A percentile compares a stretch with the other conserved stretches of the same genome.
These are phyloP conservation scores for Pipa parva DNA, from an alignment of 2,113 vertebrate genomes.

Conservation along the genomic window DNA sequence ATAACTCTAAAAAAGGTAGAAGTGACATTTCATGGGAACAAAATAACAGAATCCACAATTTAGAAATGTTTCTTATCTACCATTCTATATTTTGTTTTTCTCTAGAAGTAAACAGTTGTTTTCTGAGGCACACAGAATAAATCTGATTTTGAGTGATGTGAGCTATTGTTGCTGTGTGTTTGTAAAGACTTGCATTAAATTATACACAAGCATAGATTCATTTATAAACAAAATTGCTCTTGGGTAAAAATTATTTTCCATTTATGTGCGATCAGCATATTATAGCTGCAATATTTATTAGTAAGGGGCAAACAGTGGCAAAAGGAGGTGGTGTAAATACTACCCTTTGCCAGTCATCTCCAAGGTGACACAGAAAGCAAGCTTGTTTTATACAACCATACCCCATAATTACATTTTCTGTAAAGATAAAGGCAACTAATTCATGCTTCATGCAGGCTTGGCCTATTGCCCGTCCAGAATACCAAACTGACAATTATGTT, in stretches of 20 bases:
- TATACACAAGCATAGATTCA: conserved; percentile 33
- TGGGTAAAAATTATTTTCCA: conserved; percentile 32
- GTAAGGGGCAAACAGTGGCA: conserved; percentile 3
- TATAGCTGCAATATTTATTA: conserved; percentile 30
- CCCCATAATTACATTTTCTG: conserved; percentile 41
- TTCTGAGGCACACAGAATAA: background rate
- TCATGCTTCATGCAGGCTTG: conserved; percentile 37
- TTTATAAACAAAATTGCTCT: conserved; percentile 40
- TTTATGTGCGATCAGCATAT: conserved; percentile 37
- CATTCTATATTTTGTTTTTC: background rate
- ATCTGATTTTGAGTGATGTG: conserved; percentile 6
- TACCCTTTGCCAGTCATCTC: conserved; percentile 32
- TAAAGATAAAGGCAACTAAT: conserved; percentile 40
- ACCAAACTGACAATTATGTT: conserved; percentile 42
- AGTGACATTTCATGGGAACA: too few relatives aligned
- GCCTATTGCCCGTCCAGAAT: conserved; percentile 39
- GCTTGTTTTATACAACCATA: conserved; percentile 25
- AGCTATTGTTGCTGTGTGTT: conserved; percentile 8
- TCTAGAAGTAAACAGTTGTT: background rate
- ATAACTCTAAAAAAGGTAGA: too few relatives aligned
- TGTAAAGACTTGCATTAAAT: conserved; percentile 19
- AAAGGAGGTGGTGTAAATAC: conserved; percentile 8
- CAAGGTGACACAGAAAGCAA: conserved; percentile 35
- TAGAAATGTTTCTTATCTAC: too few relatives aligned
- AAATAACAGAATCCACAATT: too few relatives aligned